Evolutionary conservation across 2,113 vertebrate genomes (phyloP).

Genomic region (Pithys albifrons): DNA sequence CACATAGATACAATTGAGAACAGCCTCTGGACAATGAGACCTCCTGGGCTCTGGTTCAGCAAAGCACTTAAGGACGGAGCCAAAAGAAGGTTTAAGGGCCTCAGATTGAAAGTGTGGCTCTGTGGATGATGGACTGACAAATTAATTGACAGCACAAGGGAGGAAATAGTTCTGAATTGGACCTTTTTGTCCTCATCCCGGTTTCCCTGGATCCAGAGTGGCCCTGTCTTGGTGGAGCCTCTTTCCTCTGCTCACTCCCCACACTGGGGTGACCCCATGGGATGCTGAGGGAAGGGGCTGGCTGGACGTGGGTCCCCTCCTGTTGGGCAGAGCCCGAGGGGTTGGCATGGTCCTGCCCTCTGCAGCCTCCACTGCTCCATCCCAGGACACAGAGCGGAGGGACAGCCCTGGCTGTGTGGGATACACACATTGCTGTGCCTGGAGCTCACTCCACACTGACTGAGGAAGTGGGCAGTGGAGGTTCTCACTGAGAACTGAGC

Average conservation of each 20-base stretch:
- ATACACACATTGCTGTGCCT: rapidly evolving
- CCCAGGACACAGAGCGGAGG: rapidly evolving
- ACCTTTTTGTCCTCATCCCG: rapidly evolving
- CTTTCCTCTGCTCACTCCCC: not conserved
- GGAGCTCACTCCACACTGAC: rapidly evolving
- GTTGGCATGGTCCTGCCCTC: rapidly evolving
- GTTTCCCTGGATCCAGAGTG: rapidly evolving
- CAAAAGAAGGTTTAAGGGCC: not conserved
- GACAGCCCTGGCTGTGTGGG: rapidly evolving
- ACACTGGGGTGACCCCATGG: rapidly evolving
- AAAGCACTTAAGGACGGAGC: not conserved
- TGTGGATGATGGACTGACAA: not conserved
- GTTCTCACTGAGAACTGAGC: not conserved
- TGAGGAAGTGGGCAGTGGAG: rapidly evolving
- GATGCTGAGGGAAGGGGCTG: not conserved
- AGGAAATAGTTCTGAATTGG: not conserved
- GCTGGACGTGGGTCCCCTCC: no score
- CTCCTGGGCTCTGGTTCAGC: conserved; percentile 13
- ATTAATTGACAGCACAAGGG: not conserved
- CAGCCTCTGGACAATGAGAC: not conserved
- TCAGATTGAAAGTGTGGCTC: not conserved
- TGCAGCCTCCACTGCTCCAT: rapidly evolving
- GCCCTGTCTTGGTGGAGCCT: not conserved
- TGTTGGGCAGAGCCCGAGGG: rapidly evolving
- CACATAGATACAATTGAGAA: not conserved